phyloP scores from a whole-genome alignment of 2,113 vertebrate genomes.

The Leptocoma aspasia region DNA sequence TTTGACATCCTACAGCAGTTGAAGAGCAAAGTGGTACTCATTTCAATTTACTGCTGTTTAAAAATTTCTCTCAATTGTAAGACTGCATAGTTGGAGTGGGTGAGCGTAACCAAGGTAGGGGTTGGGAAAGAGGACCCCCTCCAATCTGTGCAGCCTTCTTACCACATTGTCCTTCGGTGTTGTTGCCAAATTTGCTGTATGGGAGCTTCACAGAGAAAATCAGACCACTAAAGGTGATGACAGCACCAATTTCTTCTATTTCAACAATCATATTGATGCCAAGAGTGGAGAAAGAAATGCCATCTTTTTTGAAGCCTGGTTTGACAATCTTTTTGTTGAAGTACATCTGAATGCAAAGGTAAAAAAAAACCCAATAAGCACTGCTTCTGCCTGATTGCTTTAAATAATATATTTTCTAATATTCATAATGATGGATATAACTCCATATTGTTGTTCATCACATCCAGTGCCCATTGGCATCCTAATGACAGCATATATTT shows the following conservation, averaged over 20 bases:
- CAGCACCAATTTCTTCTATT: conserved; percentile 70
- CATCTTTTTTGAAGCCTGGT: conserved; percentile 74
- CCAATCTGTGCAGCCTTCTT: conserved; percentile 41
- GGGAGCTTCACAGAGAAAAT: conserved; percentile 81
- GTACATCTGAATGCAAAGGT: conserved; percentile 70
- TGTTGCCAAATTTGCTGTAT: conserved; percentile 78
- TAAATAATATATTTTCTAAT: not conserved
- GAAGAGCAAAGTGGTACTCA: not conserved
- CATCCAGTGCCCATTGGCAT: not conserved
- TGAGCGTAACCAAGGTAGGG: not conserved
- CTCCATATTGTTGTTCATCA: not conserved
- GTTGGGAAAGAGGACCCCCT: not conserved
- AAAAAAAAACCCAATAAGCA: not conserved
- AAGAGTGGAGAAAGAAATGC: conserved; percentile 68
- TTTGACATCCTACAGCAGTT: not conserved
- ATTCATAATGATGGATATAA: not conserved
- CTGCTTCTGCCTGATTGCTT: not conserved
- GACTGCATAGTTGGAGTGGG: not conserved
- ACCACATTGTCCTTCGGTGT: conserved; percentile 93
- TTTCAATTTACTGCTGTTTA: not conserved
- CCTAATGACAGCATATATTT: not conserved
- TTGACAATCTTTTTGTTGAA: conserved; percentile 73
- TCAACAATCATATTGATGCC: conserved; percentile 76
- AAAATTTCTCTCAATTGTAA: not conserved
- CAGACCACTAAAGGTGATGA: conserved; percentile 74